phyloP scores from a whole-genome alignment of 2,113 vertebrate genomes.

The Perccottus glenii region DNA sequence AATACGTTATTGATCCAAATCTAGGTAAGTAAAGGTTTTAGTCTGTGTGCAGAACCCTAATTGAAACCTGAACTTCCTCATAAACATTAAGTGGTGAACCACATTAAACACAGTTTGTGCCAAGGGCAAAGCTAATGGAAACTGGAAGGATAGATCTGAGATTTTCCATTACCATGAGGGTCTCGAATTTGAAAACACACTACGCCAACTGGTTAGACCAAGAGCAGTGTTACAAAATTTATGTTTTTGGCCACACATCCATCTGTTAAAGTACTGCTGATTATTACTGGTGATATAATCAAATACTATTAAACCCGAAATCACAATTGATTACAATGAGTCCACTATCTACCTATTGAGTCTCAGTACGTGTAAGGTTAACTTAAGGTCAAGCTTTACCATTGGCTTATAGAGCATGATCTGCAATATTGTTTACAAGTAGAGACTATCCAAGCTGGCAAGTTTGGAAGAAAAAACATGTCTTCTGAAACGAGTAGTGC shows the following conservation, averaged over 20 bases:
- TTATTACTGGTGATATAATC: too few relatives aligned
- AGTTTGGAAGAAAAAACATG: too few relatives aligned
- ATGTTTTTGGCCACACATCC: too few relatives aligned
- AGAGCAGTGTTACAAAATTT: too few relatives aligned
- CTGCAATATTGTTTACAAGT: too few relatives aligned
- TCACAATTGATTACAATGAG: too few relatives aligned
- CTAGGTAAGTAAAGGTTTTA: not conserved
- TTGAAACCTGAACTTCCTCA: slow-evolving; percentile 1
- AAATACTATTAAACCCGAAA: too few relatives aligned
- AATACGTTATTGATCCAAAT: not conserved
- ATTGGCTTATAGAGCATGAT: slow-evolving; percentile 18
- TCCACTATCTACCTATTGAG: not conserved
- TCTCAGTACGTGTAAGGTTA: not conserved
- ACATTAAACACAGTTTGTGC: slow-evolving; percentile 2
- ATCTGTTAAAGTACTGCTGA: too few relatives aligned
- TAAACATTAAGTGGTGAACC: not conserved
- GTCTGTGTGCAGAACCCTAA: not conserved
- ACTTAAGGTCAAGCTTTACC: slow-evolving; percentile 1
- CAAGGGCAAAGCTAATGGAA: not conserved
- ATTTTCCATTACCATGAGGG: not conserved
- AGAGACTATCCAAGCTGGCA: too few relatives aligned
- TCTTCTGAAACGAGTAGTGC: too few relatives aligned
- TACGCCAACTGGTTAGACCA: too few relatives aligned
- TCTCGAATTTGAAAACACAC: not conserved
- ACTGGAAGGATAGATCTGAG: not conserved